Conservation (phyloP, 1,140 invertebrate species). For the Popillia japonica region DNA sequence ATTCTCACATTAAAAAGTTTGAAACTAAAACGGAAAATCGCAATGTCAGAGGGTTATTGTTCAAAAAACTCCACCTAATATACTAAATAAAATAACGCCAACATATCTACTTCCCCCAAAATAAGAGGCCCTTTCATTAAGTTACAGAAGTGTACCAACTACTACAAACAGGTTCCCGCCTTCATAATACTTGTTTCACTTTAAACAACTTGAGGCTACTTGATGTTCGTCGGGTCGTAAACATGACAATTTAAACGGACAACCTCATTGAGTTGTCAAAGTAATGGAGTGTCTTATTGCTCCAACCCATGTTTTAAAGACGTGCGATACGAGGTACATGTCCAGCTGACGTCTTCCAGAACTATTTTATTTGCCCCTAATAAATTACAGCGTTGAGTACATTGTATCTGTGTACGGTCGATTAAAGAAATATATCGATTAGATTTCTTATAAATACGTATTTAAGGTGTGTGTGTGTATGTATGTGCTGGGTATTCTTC, state of each 20-base stretch:
- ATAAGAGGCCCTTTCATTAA: no score
- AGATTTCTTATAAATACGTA: no score
- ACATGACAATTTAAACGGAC: constrained; percentile 53
- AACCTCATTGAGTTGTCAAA: constrained; percentile 56
- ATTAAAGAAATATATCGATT: neutral
- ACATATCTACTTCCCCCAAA: no score
- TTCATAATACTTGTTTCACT: constrained; percentile 43
- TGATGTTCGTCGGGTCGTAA: constrained; percentile 53
- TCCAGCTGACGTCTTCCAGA: neutral
- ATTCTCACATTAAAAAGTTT: no score
- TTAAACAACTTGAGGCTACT: constrained; percentile 52
- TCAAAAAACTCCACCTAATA: no score
- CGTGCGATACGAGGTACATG: constrained; percentile 47
- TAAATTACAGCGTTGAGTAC: neutral
- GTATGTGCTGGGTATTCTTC: no score
- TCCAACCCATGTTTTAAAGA: constrained; percentile 48
- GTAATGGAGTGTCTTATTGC: constrained; percentile 57
- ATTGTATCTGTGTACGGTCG: neutral
- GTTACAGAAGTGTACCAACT: no score
- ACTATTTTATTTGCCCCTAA: neutral
- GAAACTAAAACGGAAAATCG: no score
- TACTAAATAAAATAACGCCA: no score
- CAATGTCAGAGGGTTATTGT: no score
- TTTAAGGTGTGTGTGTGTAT: no score
- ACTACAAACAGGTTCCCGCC: no score